Percentiles rank a stretch among this genome's conserved stretches.
Conservation (phyloP, 2,113 vertebrate species). For the Lagopus leucura region DNA sequence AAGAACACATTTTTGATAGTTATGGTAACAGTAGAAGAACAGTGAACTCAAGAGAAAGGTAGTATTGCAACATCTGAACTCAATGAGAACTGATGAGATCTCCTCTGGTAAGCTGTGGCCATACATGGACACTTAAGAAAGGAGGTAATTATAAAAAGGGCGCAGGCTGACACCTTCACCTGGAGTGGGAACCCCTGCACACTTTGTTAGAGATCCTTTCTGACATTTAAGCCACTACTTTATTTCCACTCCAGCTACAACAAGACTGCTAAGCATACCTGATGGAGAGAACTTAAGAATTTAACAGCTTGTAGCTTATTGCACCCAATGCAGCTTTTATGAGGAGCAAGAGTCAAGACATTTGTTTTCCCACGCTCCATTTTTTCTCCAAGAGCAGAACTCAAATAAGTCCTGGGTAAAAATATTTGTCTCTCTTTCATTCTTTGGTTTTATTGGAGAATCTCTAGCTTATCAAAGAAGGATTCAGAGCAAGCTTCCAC, state of each 20-base stretch:
- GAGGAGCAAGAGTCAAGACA: not conserved
- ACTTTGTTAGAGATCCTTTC: not conserved
- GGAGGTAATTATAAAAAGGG: not conserved
- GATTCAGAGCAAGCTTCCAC: not conserved
- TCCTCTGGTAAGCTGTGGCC: not conserved
- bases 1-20: not conserved
- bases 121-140: not conserved
- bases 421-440: not conserved
- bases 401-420: not conserved
- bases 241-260: not conserved
- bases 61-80: not conserved
- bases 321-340: not conserved
- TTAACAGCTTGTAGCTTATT: not conserved
- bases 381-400: not conserved
- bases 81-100: rapidly evolving
- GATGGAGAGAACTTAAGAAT: not conserved
- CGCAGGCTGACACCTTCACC: not conserved
- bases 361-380: not conserved
- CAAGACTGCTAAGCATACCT: not conserved
- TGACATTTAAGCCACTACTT: not conserved
- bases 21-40: not conserved
- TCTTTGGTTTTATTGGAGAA: not conserved
- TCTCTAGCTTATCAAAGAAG: not conserved
- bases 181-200: not conserved
- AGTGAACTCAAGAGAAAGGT: not conserved